Percentiles rank a stretch among this genome's conserved stretches.
Evolutionary conservation across 1,140 invertebrate genomes (phyloP).

Genomic region (Drosophila teissieri): DNA sequence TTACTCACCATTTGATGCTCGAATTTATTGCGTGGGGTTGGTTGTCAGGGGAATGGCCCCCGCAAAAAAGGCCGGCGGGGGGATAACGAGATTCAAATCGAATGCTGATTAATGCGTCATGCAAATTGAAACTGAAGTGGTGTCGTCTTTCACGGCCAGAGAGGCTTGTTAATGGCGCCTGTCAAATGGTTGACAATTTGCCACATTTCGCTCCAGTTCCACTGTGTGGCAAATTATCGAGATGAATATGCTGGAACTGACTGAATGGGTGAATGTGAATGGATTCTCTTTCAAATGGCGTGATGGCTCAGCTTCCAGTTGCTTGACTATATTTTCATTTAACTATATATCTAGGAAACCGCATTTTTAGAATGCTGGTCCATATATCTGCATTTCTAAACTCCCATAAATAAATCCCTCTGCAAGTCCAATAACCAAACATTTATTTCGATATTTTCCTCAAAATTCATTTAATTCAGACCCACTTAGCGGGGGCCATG

Average conservation of each 20-base stretch:
- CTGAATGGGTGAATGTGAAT: neutral
- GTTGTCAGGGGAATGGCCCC: constrained; percentile 23
- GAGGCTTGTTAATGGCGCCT: constrained; percentile 42
- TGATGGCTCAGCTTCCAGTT: neutral
- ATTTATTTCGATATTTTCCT: neutral
- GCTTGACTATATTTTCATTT: no score
- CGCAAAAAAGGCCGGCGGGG: neutral
- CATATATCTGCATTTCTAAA: neutral
- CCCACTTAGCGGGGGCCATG: constrained; percentile 18
- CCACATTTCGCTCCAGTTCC: constrained; percentile 16
- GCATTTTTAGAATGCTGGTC: no score
- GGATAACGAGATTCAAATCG: constrained; percentile 78
- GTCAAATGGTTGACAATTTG: constrained; percentile 49
- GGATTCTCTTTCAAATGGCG: neutral
- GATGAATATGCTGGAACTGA: constrained; percentile 17
- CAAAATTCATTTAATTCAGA: neutral
- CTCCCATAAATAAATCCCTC: neutral
- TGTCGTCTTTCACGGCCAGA: constrained; percentile 16
- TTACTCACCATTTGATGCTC: constrained; percentile 76
- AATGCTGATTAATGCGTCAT: constrained; percentile 73
- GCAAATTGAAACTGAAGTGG: constrained; percentile 73
- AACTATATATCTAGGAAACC: neutral
- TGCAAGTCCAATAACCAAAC: neutral
- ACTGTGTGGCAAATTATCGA: constrained; percentile 21
- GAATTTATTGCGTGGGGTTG: constrained; percentile 66